phyloP scores from a whole-genome alignment of 2,888 invertebrate species.

The Galerucella pusilla region DNA sequence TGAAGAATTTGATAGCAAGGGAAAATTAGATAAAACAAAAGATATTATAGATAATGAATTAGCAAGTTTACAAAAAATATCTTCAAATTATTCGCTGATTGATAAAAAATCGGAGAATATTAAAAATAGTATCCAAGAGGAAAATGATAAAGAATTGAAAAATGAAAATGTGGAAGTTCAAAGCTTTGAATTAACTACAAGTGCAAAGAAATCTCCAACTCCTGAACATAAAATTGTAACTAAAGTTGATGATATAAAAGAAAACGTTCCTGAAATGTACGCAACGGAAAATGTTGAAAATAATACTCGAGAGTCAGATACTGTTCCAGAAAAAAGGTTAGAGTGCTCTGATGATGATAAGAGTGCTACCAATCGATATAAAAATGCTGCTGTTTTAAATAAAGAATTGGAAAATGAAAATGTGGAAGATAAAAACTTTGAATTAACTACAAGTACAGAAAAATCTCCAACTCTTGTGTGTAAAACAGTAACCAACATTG shows the following conservation, averaged over 20 bases:
- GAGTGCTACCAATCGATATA: background rate
- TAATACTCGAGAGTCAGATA: background rate
- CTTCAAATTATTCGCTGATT: background rate
- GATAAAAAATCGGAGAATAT: background rate
- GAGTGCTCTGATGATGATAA: no score
- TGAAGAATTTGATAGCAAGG: no score
- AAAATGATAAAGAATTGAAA: no score
- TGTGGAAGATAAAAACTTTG: no score
- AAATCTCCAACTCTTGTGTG: background rate
- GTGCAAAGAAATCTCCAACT: background rate
- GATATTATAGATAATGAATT: background rate
- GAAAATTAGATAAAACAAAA: no score
- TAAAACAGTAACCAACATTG: no score
- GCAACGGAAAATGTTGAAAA: background rate
- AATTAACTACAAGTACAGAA: no score
- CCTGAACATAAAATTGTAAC: background rate
- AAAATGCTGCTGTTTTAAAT: background rate
- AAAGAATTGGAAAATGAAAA: background rate
- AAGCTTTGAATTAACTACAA: no score
- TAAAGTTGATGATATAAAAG: slow-evolving; percentile 3
- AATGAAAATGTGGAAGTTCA: no score
- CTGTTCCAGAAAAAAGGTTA: no score
- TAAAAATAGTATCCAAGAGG: background rate
- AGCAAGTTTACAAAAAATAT: background rate
- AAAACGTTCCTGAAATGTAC: background rate